phyloP scores from a whole-genome alignment of 30 jellyfish, hydroid and myxozoan species.

The Chrysaora quinquecirrha region DNA sequence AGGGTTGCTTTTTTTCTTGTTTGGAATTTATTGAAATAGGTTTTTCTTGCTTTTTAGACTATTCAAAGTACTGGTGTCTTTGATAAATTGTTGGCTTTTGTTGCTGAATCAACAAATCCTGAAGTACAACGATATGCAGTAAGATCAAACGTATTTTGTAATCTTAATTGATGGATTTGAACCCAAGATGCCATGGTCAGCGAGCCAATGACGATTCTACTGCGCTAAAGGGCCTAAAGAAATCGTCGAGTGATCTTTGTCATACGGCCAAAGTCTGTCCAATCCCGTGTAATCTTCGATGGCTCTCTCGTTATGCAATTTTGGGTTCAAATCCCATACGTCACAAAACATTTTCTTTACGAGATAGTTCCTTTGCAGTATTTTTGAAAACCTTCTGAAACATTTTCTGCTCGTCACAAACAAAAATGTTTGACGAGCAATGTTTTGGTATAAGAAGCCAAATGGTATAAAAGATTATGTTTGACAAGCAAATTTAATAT shows the following conservation, averaged over 20 bases:
- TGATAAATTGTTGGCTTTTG: slow-evolving; percentile 71
- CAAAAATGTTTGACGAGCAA: too few relatives aligned
- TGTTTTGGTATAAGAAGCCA: background rate
- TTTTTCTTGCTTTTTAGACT: slow-evolving; percentile 20
- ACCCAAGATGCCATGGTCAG: background rate
- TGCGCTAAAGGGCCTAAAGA: too few relatives aligned
- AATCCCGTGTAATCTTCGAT: background rate
- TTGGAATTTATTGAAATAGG: background rate
- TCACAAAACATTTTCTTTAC: background rate
- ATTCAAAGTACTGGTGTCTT: slow-evolving; percentile 83
- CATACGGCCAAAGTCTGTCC: too few relatives aligned
- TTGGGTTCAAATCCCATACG: too few relatives aligned
- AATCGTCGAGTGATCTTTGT: too few relatives aligned
- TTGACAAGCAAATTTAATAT: too few relatives aligned
- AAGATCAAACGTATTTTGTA: too few relatives aligned
- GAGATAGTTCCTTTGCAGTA: background rate
- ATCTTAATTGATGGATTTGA: background rate
- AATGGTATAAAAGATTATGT: too few relatives aligned
- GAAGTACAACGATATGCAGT: slow-evolving; percentile 87
- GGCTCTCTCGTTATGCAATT: background rate
- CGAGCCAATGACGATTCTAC: too few relatives aligned
- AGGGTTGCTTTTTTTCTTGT: background rate
- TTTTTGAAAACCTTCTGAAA: background rate
- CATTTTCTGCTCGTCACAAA: too few relatives aligned
- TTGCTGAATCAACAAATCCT: slow-evolving; percentile 71